Conservation (phyloP, 2,113 vertebrate genomes). For the Stigmatopora argus region DNA sequence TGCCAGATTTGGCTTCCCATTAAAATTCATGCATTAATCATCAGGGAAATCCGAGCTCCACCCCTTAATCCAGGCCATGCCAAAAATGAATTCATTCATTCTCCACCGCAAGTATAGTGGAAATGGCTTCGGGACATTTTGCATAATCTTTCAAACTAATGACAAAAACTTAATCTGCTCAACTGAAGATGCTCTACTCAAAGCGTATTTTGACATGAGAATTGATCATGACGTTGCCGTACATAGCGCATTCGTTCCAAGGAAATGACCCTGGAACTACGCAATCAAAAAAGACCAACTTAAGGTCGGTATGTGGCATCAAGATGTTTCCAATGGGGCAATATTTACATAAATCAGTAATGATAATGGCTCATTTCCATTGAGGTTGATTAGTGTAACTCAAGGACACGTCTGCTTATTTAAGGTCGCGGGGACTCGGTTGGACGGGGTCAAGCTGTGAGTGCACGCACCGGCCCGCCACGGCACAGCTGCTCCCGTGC, state of each 20-base stretch:
- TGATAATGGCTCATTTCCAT: constrained; percentile 32
- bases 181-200: neutral
- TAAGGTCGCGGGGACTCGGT: constrained; percentile 28
- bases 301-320: constrained; percentile 23
- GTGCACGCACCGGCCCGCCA: constrained; percentile 9
- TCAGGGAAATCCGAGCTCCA: neutral
- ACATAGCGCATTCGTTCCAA: neutral
- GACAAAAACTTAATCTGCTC: neutral
- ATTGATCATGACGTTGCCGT: constrained; percentile 9
- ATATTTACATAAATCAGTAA: constrained; percentile 50
- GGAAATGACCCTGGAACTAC: neutral
- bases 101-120: neutral
- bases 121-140: neutral
- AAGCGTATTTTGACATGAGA: constrained; percentile 16
- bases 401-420: constrained; percentile 32
- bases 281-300: constrained; percentile 29
- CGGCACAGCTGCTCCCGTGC: constrained; percentile 54
- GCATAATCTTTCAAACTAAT: neutral
- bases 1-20: neutral
- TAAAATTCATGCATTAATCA: neutral
- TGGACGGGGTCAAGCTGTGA: constrained; percentile 11
- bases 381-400: constrained; percentile 16
- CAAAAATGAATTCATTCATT: neutral
- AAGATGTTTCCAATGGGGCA: constrained; percentile 16
- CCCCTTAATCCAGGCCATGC: neutral